Conservation (phyloP, 1,140 invertebrate genomes). For the Drosophila pachea region DNA sequence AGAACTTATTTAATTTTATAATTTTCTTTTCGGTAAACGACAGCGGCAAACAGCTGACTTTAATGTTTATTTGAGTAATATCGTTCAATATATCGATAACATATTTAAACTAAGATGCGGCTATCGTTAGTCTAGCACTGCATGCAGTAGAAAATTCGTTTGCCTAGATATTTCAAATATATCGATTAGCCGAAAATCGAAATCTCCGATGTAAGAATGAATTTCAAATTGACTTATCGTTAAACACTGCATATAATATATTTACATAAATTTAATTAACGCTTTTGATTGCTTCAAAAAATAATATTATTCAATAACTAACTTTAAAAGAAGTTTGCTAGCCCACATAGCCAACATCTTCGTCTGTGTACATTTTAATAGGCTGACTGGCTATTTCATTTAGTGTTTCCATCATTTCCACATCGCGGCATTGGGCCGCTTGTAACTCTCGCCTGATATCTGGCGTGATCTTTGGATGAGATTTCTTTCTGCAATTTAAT, state of each 20-base stretch:
- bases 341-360: constrained; percentile 65
- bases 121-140: background rate
- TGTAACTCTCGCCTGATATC: constrained; percentile 92
- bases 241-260: constrained; percentile 16
- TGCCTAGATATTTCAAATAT: no score
- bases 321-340: constrained; percentile 11
- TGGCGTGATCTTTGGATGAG: constrained; percentile 89
- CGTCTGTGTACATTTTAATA: constrained; percentile 72
- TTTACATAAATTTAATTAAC: constrained; percentile 38
- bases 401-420: constrained; percentile 81
- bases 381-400: constrained; percentile 49
- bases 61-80: constrained; percentile 1
- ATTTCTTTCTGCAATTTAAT: constrained; percentile 81
- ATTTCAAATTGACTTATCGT: no score
- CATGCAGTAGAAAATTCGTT: no score
- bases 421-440: constrained; percentile 89
- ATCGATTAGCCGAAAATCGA: no score
- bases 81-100: background rate
- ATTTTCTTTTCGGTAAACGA: constrained; percentile 10
- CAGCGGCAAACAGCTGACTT: constrained; percentile 16
- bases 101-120: background rate
- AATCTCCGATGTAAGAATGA: no score
- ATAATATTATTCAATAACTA: constrained; percentile 43
- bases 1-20: constrained; percentile 16
- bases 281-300: constrained; percentile 12